phyloP scores from a whole-genome alignment of 2,888 invertebrate species.

The Tillus elongatus region DNA sequence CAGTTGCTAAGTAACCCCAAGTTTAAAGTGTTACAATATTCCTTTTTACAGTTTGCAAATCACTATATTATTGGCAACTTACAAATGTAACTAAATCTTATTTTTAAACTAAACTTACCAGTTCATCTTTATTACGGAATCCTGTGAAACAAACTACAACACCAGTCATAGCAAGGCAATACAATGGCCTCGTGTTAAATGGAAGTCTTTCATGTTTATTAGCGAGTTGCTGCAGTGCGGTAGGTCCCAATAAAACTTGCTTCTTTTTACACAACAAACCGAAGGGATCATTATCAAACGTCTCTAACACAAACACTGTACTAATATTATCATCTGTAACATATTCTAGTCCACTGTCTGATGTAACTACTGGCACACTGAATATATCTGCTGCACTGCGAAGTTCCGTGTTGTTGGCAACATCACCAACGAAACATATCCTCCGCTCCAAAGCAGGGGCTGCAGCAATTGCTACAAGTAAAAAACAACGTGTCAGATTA shows the following conservation, averaged over 20 bases:
- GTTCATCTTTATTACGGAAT: slow-evolving; percentile 79
- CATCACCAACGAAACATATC: slow-evolving; percentile 55
- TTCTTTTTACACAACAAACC: slow-evolving; percentile 52
- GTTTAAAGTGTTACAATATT: too few relatives aligned
- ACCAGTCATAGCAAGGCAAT: slow-evolving; percentile 79
- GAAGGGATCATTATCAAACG: slow-evolving; percentile 65
- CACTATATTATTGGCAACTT: too few relatives aligned
- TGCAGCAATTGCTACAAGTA: slow-evolving; percentile 6
- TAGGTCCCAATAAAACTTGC: slow-evolving; percentile 73
- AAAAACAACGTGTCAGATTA: slow-evolving; percentile 4
- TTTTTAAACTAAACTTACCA: slow-evolving; percentile 73
- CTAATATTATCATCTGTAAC: slow-evolving; percentile 50
- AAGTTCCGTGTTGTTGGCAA: slow-evolving; percentile 46
- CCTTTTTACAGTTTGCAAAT: too few relatives aligned
- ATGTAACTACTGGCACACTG: slow-evolving; percentile 53
- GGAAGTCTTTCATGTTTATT: slow-evolving; percentile 63
- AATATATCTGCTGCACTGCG: slow-evolving; percentile 53
- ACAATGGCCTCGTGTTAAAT: slow-evolving; percentile 70
- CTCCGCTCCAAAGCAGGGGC: slow-evolving; percentile 48
- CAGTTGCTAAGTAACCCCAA: too few relatives aligned
- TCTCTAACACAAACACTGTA: slow-evolving; percentile 63
- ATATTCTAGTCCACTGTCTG: slow-evolving; percentile 53
- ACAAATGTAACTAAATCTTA: too few relatives aligned
- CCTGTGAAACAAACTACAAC: slow-evolving; percentile 88
- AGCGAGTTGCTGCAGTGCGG: slow-evolving; percentile 68